Conservation (phyloP, 2,113 vertebrate species). For the Callocephalon fimbriatum region DNA sequence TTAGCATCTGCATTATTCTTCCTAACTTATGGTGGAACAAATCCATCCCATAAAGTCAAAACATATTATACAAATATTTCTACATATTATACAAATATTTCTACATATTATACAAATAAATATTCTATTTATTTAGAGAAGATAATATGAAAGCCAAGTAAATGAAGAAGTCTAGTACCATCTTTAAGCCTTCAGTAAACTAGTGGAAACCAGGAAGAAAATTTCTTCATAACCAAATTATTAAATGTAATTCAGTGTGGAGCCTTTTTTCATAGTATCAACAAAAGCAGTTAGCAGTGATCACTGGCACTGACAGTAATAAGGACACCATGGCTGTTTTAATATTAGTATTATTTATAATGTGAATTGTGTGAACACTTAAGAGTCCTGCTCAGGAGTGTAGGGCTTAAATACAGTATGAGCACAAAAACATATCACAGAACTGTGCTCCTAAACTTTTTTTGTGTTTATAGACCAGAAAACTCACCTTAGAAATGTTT, state of each 20-base stretch:
- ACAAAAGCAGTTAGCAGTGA: background rate
- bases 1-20: slow-evolving; percentile 6
- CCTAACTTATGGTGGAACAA: background rate
- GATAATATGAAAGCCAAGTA: background rate
- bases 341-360: background rate
- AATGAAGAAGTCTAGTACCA: background rate
- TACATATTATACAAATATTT: background rate
- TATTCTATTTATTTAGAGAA: slow-evolving; percentile 29
- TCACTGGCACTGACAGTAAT: background rate
- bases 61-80: background rate
- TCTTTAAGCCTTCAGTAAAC: background rate
- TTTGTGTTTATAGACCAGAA: background rate
- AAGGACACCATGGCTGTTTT: background rate
- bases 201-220: background rate
- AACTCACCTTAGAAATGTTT: background rate
- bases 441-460: background rate
- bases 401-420: background rate
- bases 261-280: background rate
- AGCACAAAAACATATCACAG: background rate
- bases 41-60: slow-evolving; percentile 52
- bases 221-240: background rate
- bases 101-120: background rate
- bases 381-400: accelerated
- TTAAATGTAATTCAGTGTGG: background rate
- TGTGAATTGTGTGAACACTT: background rate